Base-by-base conservation (phyloP, 2,888 invertebrate genomes). In the Standfussiana lucernea region DNA sequence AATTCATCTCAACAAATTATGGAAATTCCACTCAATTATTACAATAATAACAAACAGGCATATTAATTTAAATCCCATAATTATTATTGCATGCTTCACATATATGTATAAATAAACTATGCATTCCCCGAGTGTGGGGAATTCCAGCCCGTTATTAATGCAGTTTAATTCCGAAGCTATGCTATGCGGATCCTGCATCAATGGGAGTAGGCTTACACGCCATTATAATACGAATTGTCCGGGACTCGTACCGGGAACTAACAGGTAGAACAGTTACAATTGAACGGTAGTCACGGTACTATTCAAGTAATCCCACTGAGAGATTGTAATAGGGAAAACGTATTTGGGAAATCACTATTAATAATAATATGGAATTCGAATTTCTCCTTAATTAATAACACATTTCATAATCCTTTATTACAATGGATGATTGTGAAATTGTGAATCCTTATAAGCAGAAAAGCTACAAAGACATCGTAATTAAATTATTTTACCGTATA, bases 81-180 rank as follows among this genome's bases (percentile, higher is more conserved):
- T n/a, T 53, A 53, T 71, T 47, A 62, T 28, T 61, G 32, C 28
- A 70, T 40, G 15, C 40, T 59, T 35, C 59, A 13, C 24, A 45
- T n/a, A n/a, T n/a, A n/a, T n/a, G n/a, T n/a, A n/a, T n/a, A n/a
- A n/a, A n/a, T 65, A 35, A 62, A 42, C 37, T 42, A 5, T 47
- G 35, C 64, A 73, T 45, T 72, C 45, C 72, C 28, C n/a, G 45
- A 50, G 37, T 28, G 2, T 21, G 13, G 76, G 56, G 72, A 67
- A 77, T 79, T 62, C 50, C 69, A 47, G n/a, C 32, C n/a, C 24
- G 45, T 77, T 80, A 80, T 72, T 61, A 77, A 69, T 65, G 70
- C 66, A 69, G 75, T 71, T 80, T 75, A 62, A 72, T 73, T n/a
- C 67, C 15, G 5, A 21, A 40, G 71, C 72, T 74, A 64, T 79